Percentiles rank a stretch among this genome's conserved stretches.
Evolutionary conservation across 1,140 invertebrate species (phyloP).

Genomic region (Zaprionus lachaisei): DNA sequence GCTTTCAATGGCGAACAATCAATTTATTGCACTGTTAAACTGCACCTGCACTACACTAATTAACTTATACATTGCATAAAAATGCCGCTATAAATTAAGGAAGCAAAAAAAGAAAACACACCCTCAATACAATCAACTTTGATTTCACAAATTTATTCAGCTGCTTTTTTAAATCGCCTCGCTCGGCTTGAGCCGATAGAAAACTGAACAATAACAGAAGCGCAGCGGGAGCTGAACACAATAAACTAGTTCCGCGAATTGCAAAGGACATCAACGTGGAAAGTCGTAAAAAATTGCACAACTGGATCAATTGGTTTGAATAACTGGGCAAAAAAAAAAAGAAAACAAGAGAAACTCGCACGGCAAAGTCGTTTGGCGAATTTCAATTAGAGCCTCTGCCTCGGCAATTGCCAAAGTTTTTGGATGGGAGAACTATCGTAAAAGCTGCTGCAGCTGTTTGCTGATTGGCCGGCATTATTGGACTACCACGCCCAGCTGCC

Average conservation of each 20-base stretch:
- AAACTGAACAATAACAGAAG: background rate
- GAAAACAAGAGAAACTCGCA: background rate
- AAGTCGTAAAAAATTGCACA: slow-evolving; percentile 23
- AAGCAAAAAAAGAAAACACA: background rate
- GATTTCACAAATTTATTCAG: slow-evolving; percentile 4
- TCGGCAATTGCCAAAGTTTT: slow-evolving; percentile 26
- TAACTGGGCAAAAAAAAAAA: slow-evolving; percentile 3
- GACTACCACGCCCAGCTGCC: background rate
- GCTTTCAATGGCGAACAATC: background rate
- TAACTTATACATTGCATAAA: background rate
- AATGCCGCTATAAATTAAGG: background rate
- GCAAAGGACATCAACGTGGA: background rate
- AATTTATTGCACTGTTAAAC: background rate
- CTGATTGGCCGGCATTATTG: slow-evolving; percentile 9
- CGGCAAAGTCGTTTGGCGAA: slow-evolving; percentile 22
- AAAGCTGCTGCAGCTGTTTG: slow-evolving; percentile 18
- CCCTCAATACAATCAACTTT: background rate
- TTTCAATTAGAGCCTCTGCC: slow-evolving; percentile 30
- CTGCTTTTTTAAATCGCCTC: background rate
- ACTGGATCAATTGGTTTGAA: slow-evolving; percentile 21
- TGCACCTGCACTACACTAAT: background rate
- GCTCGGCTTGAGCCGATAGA: background rate
- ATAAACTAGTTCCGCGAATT: background rate
- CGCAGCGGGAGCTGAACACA: background rate
- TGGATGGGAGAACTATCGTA: slow-evolving; percentile 14